Conservation (phyloP, 1,140 invertebrate species). For the Ostrea denselamellosa region DNA sequence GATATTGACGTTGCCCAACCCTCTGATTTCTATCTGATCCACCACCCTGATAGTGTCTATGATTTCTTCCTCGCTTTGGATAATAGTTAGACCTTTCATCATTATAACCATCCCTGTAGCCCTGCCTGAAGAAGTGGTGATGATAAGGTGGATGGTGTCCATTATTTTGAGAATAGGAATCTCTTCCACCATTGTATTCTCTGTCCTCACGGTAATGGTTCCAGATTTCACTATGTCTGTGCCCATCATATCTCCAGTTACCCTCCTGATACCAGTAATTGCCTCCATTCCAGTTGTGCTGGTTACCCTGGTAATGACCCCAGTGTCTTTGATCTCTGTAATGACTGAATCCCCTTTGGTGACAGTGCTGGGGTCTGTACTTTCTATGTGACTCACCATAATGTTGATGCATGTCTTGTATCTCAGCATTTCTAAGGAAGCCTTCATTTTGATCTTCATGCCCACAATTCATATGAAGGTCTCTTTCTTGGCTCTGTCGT, state of each 20-base stretch:
- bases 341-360: background rate
- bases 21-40: background rate
- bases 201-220: background rate
- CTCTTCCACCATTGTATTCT: background rate
- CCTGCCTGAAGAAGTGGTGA: background rate
- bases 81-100: conserved; percentile 1
- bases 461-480: background rate
- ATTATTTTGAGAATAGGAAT: background rate
- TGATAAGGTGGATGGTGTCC: background rate
- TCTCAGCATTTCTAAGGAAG: background rate
- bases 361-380: background rate
- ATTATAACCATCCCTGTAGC: conserved; percentile 12
- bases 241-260: background rate
- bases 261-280: background rate
- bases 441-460: background rate
- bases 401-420: background rate
- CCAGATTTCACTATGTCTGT: background rate
- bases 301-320: background rate
- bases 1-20: background rate
- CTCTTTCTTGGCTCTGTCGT: background rate
- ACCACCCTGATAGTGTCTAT: background rate
- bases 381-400: background rate
- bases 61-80: background rate
- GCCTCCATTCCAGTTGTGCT: background rate
- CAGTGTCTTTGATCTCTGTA: background rate